Evolutionary conservation across 2,113 vertebrate genomes (phyloP).

Genomic region (Murina feae): DNA sequence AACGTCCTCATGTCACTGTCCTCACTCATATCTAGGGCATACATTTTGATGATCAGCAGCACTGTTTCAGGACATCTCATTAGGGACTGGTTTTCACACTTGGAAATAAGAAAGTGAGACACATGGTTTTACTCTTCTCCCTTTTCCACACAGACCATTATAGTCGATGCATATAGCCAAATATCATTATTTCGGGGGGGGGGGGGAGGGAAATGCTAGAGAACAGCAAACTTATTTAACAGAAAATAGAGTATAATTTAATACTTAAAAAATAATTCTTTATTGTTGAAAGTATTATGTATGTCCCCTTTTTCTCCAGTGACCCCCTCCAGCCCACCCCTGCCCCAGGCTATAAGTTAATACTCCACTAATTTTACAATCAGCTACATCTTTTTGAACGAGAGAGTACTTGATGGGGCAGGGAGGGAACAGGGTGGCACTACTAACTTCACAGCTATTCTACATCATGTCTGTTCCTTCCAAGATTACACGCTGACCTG

Average conservation of each 20-base stretch:
- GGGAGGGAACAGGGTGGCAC: background rate
- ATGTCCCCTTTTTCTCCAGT: too few relatives aligned
- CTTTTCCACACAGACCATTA: background rate
- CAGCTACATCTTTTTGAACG: background rate
- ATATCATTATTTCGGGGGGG: background rate
- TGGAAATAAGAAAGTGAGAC: constrained; percentile 30
- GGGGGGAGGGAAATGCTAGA: background rate
- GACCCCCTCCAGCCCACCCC: too few relatives aligned
- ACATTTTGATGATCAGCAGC: background rate
- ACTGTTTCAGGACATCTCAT: constrained; percentile 30
- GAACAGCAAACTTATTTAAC: background rate
- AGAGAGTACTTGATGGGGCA: background rate
- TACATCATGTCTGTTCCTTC: background rate
- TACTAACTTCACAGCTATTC: background rate
- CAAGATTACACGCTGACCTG: background rate
- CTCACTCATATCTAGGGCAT: background rate
- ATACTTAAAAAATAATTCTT: background rate
- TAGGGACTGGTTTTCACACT: constrained; percentile 5
- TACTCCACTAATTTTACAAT: background rate
- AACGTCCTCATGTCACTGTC: constrained; percentile 7
- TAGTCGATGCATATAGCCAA: background rate
- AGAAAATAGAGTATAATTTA: background rate
- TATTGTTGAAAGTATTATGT: too few relatives aligned
- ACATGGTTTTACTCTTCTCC: background rate
- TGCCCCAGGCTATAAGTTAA: background rate